phyloP scores from a whole-genome alignment of 2,797 vertebrate species.

The Dallia pectoralis region DNA sequence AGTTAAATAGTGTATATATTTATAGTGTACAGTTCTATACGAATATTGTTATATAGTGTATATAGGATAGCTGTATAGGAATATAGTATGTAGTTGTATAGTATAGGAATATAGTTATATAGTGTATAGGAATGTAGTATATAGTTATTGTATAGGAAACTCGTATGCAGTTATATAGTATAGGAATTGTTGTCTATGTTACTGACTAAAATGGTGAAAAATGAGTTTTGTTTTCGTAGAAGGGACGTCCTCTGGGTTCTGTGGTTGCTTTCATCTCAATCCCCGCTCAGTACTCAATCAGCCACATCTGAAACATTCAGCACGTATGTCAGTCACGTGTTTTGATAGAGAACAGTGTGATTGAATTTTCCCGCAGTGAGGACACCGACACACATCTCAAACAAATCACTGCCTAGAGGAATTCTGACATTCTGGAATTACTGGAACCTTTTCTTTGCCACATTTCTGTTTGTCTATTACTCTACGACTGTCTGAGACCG shows the following conservation, averaged over 20 bases:
- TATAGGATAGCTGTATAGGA: too few species aligned
- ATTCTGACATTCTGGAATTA: neutral
- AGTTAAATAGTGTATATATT: too few species aligned
- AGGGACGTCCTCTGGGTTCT: constrained; percentile 18
- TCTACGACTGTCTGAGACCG: constrained; percentile 2
- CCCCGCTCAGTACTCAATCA: constrained; percentile 51
- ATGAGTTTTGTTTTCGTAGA: constrained; percentile 15
- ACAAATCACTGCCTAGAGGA: neutral
- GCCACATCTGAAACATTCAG: constrained; percentile 44
- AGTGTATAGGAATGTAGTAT: too few species aligned
- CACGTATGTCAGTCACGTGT: constrained; percentile 25
- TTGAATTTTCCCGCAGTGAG: neutral
- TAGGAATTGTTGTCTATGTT: constrained; percentile 56
- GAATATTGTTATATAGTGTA: too few species aligned
- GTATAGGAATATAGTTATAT: too few species aligned
- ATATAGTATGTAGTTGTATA: too few species aligned
- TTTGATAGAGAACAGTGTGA: constrained; percentile 24
- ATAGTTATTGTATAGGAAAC: too few species aligned
- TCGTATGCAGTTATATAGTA: too few species aligned
- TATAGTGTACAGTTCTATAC: too few species aligned
- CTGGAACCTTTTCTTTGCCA: constrained; percentile 16
- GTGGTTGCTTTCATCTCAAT: constrained; percentile 51
- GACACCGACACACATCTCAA: constrained; percentile 7
- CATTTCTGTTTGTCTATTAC: constrained; percentile 25
- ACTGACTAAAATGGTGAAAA: too few species aligned